phyloP scores from a whole-genome alignment of 1,140 invertebrate species.

The Drosophila orosa region DNA sequence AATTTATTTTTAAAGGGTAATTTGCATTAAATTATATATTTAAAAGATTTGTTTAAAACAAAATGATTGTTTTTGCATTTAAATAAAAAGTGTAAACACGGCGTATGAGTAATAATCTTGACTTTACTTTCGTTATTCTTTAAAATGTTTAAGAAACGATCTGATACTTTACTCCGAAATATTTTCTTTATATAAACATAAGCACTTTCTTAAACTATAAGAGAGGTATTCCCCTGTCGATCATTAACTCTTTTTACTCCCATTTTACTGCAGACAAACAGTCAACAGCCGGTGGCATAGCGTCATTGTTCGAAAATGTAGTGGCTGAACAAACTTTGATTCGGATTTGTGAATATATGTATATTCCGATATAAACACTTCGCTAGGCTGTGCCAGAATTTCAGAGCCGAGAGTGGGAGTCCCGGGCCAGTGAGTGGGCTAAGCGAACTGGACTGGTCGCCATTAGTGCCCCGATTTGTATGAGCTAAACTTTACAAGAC shows the following conservation, averaged over 20 bases:
- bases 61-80: neutral
- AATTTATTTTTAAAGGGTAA: neutral
- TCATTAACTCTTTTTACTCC: neutral
- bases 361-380: slow-evolving; percentile 31
- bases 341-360: slow-evolving; percentile 19
- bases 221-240: slow-evolving; percentile 10
- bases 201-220: too few species aligned
- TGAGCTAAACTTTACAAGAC: slow-evolving; percentile 28
- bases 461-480: slow-evolving; percentile 27
- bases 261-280: slow-evolving; percentile 62
- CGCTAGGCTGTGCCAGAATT: slow-evolving; percentile 36
- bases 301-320: slow-evolving; percentile 71
- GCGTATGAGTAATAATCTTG: neutral
- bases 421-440: slow-evolving; percentile 33
- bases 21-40: neutral
- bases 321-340: slow-evolving; percentile 41
- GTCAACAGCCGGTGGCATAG: slow-evolving; percentile 61
- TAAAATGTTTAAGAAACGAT: neutral
- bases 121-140: neutral
- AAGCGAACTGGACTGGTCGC: slow-evolving; percentile 23
- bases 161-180: neutral
- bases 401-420: slow-evolving; percentile 37
- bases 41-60: too few species aligned
- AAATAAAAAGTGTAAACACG: neutral
- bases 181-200: neutral